Evolutionary conservation across 2,113 vertebrate species (phyloP).

Genomic region (Neopipo cinnamomea): DNA sequence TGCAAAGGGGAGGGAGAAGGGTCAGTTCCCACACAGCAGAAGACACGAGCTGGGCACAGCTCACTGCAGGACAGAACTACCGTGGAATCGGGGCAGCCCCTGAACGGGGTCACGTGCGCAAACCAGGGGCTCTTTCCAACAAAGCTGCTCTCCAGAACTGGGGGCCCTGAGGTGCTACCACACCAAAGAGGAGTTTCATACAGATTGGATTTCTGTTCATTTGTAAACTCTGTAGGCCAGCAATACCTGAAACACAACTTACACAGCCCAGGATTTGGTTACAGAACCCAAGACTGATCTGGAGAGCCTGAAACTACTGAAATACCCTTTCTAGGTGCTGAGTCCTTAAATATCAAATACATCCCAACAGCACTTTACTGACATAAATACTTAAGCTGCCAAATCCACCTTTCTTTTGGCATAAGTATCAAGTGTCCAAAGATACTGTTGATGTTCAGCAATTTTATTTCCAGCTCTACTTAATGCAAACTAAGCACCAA

Average conservation of each 20-base stretch:
- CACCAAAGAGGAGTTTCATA: fast-evolving
- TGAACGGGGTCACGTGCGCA: background rate
- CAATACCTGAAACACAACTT: background rate
- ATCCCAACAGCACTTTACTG: background rate
- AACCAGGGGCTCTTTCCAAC: background rate
- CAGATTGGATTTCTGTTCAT: background rate
- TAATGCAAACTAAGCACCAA: background rate
- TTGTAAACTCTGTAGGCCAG: background rate
- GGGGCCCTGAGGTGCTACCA: background rate
- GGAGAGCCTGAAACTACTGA: background rate
- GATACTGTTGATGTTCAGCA: background rate
- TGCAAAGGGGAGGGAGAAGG: slow-evolving; percentile 50
- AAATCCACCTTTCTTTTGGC: background rate
- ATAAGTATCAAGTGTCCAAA: background rate
- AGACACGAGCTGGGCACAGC: background rate
- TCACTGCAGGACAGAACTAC: background rate
- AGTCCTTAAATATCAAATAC: background rate
- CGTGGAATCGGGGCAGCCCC: background rate
- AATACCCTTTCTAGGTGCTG: background rate
- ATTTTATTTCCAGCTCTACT: background rate
- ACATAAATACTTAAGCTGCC: background rate
- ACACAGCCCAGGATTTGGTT: background rate
- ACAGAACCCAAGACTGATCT: background rate
- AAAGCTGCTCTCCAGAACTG: background rate
- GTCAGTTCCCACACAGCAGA: background rate